Base-by-base conservation (phyloP, 1,140 invertebrate species). In the Monochamus saltuarius region DNA sequence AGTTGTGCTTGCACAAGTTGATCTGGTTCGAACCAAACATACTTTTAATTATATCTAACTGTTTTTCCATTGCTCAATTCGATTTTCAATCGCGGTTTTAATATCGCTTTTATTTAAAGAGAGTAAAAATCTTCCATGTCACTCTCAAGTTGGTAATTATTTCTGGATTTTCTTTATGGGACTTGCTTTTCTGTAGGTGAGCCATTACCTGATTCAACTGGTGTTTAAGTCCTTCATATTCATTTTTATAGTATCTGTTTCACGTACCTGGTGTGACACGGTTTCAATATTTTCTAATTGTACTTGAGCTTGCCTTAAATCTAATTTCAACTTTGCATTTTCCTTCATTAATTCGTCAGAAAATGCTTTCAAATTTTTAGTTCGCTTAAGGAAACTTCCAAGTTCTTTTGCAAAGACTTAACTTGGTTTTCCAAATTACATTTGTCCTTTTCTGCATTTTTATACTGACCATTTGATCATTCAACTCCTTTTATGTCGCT, bases 31-130 rank as follows among this genome's bases (percentile, higher is more conserved):
- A 34, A 36, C 22, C 11, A n/a, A 22, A 9, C 11, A 11, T 43
- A 35, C 29, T 40, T 11, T 58, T 46, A 45, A 59, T 56, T 38
- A 63, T 22, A 54, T 61, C 47, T 4, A 67, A 13, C 17, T 59
- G 16, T 43, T 69, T 69, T 64, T 62, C 67, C 67, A 69, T 9
- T 40, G 49, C 16, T 45, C 34, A 9, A 69, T 47, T 50, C 64
- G 51, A n/a, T 67, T 60, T 57, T 62, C 65, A 14, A 67, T 37
- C 11, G 62, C 10, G 11, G 54, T 57, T 36, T 60, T 64, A 40
- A 64, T 57, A n/a, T 65, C 14, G 10, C 43, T 39, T 11, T 50
- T 22, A 4, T 45, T n/a, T 11, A 64, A 16, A 53, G 35, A 37
- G 9, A 46, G 37, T 9, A 42, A 36, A 60, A 60, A 6, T 62